Evolutionary conservation across 2,797 vertebrate species (phyloP).

Genomic region (Rhynchotus rufescens): DNA sequence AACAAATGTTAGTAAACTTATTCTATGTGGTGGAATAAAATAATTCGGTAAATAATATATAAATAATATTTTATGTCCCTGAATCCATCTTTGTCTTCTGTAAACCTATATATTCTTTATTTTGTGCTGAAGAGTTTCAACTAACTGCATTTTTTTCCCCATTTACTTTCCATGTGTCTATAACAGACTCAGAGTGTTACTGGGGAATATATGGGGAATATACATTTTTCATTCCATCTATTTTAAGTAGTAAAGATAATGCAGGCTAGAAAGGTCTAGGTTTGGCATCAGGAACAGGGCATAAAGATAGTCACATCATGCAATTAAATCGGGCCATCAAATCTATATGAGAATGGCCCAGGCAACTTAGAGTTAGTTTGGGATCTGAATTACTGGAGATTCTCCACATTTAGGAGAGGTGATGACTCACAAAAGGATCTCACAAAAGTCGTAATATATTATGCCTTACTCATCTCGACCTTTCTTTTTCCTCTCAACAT

Average conservation of each 20-base stretch:
- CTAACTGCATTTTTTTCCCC: not conserved
- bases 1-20: not conserved
- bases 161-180: not conserved
- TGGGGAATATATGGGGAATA: not conserved
- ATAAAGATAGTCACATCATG: not conserved
- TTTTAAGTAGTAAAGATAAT: not conserved
- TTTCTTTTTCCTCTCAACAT: not conserved
- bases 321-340: not conserved
- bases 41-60: not conserved
- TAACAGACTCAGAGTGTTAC: not conserved
- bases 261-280: not conserved
- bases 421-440: not conserved
- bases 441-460: not conserved
- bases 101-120: not conserved
- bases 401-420: not conserved
- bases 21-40: not conserved
- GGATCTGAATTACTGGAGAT: not conserved
- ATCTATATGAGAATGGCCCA: not conserved
- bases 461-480: not conserved
- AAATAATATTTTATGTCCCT: not conserved
- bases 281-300: not conserved
- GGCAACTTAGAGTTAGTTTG: not conserved
- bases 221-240: not conserved
- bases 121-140: not conserved
- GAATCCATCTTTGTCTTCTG: not conserved